phyloP scores from a whole-genome alignment of 2,113 vertebrate genomes.

The Pteronura brasiliensis region DNA sequence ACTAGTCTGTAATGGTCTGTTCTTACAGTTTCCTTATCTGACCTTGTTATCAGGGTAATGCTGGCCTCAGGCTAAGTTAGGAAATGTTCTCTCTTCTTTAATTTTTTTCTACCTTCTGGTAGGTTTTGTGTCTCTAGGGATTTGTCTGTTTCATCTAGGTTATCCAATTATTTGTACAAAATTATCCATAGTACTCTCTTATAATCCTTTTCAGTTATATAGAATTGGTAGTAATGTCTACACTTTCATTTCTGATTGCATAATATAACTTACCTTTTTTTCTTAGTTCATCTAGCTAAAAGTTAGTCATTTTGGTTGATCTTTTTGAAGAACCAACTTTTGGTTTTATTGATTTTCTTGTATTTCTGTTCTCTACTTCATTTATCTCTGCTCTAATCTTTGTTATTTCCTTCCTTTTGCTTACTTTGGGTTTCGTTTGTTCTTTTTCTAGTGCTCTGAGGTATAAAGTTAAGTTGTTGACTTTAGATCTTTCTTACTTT shows the following conservation, averaged over 20 bases:
- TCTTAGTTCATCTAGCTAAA: not conserved
- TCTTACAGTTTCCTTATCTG: not conserved
- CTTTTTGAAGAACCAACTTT: not conserved
- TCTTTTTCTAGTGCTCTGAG: not conserved
- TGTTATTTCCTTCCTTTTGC: not conserved
- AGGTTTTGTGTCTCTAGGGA: not conserved
- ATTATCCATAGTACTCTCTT: not conserved
- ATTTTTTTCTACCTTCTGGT: not conserved
- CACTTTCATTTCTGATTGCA: not conserved
- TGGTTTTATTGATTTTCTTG: not conserved
- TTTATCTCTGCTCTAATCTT: not conserved
- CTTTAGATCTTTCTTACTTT: not conserved
- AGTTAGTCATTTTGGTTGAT: not conserved
- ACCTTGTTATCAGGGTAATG: not conserved
- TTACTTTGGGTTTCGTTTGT: not conserved
- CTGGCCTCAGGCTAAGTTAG: not conserved
- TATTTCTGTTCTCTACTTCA: not conserved
- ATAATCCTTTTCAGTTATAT: not conserved
- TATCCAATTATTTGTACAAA: not conserved
- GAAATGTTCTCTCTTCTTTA: not conserved
- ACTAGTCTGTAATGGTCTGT: not conserved
- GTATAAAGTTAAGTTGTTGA: not conserved
- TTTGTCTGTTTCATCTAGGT: not conserved
- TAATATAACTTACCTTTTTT: not conserved
- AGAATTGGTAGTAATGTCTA: not conserved